Percentiles rank a stretch among this genome's conserved stretches.
Conservation (phyloP, 2,797 vertebrate genomes). For the Ctenochaetus hawaiiensis region DNA sequence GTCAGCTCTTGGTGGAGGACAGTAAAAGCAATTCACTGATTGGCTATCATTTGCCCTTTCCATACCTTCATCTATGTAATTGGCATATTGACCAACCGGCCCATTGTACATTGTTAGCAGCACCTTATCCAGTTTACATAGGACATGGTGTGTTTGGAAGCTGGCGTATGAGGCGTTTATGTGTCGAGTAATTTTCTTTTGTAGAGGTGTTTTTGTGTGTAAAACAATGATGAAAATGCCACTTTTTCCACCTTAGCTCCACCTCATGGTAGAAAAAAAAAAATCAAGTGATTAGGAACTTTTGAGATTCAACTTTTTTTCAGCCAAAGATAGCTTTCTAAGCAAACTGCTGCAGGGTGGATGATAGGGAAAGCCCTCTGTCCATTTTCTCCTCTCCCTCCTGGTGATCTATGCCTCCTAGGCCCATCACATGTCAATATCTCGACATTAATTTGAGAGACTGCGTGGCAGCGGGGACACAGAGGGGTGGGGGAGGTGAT, state of each 20-base stretch:
- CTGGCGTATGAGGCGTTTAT: conserved; percentile 75
- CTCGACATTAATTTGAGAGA: conserved; percentile 96
- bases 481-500: conserved; percentile 63
- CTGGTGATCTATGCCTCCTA: conserved; percentile 91
- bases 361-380: conserved; percentile 20
- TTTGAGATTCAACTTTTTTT: not conserved
- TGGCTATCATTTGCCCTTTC: conserved; percentile 84
- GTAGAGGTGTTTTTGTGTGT: conserved; percentile 7
- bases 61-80: conserved; percentile 83
- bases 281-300: conserved; percentile 19
- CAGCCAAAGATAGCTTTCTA: not conserved
- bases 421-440: conserved; percentile 97
- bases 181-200: conserved; percentile 42
- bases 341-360: conserved; percentile 7
- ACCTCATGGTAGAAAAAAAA: not conserved
- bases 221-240: conserved; percentile 8
- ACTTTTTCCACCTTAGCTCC: not conserved
- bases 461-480: conserved; percentile 58
- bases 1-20: conserved; percentile 80
- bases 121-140: conserved; percentile 60
- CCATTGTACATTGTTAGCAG: conserved; percentile 72
- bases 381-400: conserved; percentile 50
- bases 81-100: conserved; percentile 82
- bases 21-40: conserved; percentile 85
- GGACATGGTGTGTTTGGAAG: conserved; percentile 24